Percentiles rank a stretch among this genome's conserved stretches.
Evolutionary conservation across 1,140 invertebrate species (phyloP).

Genomic region (Psix sp.): DNA sequence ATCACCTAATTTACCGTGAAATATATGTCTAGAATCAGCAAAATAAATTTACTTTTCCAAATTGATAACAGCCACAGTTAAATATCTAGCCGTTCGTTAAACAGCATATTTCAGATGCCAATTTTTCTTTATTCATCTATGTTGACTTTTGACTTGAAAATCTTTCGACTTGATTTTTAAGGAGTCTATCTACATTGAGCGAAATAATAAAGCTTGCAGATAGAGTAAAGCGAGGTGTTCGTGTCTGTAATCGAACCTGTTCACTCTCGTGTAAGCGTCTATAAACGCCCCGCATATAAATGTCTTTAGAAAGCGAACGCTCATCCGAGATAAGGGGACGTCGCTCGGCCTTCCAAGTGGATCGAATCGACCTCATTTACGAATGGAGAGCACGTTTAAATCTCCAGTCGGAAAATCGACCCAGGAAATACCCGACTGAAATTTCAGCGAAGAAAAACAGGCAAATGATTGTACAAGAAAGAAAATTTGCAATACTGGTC

Average conservation of each 20-base stretch:
- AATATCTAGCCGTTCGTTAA: too few species aligned
- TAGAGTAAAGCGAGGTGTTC: conserved; percentile 38
- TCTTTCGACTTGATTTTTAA: too few species aligned
- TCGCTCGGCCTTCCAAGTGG: conserved; percentile 41
- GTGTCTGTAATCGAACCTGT: conserved; percentile 52
- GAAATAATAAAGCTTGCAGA: conserved; percentile 46
- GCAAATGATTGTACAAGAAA: conserved; percentile 1
- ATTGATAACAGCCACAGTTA: too few species aligned
- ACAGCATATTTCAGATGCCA: too few species aligned
- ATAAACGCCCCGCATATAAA: conserved; percentile 53
- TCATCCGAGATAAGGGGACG: conserved; percentile 50
- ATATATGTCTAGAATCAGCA: too few species aligned
- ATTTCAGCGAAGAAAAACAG: conserved; percentile 4
- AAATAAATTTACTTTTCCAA: too few species aligned
- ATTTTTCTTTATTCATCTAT: too few species aligned
- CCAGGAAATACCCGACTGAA: conserved; percentile 19
- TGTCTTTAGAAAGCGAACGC: conserved; percentile 52
- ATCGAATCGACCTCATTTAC: conserved; percentile 48
- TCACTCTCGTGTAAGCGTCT: conserved; percentile 46
- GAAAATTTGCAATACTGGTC: neutral
- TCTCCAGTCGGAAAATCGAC: conserved; percentile 35
- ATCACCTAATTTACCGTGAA: too few species aligned
- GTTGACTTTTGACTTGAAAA: too few species aligned
- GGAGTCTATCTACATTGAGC: conserved; percentile 12
- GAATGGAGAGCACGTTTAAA: conserved; percentile 35